Conservation (phyloP, 2,888 invertebrate species). For the Eretmocerus hayati region DNA sequence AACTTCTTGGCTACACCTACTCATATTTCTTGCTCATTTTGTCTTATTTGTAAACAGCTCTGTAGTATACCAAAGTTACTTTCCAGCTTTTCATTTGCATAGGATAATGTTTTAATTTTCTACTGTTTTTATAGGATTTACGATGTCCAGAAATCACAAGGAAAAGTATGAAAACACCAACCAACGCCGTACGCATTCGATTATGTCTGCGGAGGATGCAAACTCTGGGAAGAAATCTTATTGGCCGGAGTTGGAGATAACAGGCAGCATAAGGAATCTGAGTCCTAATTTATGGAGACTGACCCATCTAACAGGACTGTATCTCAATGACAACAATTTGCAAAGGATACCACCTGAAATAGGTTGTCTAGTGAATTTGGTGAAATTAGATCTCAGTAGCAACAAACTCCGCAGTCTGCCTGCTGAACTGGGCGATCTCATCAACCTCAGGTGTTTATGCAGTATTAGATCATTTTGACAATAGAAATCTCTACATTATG, state of each 20-base stretch:
- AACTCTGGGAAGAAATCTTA: conserved; percentile 86
- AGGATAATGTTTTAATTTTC: too few species aligned
- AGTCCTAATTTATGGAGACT: conserved; percentile 88
- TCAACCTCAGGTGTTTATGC: conserved; percentile 88
- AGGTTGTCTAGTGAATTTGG: conserved; percentile 72
- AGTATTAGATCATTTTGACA: too few species aligned
- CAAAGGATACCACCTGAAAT: conserved; percentile 89
- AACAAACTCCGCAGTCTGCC: conserved; percentile 93
- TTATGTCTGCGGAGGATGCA: conserved; percentile 89
- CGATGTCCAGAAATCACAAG: conserved; percentile 60
- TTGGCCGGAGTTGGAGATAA: conserved; percentile 89
- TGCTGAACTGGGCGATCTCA: conserved; percentile 92
- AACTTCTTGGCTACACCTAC: too few species aligned
- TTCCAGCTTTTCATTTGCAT: too few species aligned
- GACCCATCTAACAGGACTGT: conserved; percentile 87
- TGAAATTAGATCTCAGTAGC: conserved; percentile 84
- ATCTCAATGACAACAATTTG: conserved; percentile 92
- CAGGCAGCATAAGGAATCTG: conserved; percentile 89
- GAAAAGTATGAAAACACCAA: conserved; percentile 82
- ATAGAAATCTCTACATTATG: too few species aligned
- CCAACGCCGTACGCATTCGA: conserved; percentile 76
- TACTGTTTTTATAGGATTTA: conserved; percentile 39
- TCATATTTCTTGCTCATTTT: too few species aligned
- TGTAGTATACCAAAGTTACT: too few species aligned
- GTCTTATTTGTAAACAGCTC: too few species aligned